Evolutionary conservation across 2,797 vertebrate genomes (phyloP).

Genomic region (Peromyscus melanophrys): DNA sequence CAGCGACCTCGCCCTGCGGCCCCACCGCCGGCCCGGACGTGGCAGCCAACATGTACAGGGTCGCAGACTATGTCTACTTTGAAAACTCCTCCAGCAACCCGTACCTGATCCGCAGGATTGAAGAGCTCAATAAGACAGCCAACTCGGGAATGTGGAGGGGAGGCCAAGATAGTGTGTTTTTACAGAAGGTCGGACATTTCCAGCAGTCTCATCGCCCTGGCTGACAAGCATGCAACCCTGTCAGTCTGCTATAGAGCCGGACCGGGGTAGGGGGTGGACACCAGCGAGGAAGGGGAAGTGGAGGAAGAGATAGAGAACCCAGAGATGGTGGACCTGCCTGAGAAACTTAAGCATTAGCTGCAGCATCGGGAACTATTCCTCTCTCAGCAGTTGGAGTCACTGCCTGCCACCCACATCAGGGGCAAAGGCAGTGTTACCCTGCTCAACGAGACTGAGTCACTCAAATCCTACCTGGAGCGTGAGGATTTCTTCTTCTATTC

Average conservation of each 20-base stretch:
- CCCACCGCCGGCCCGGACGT: too few relatives aligned
- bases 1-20: too few relatives aligned
- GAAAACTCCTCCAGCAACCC: too few relatives aligned
- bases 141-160: conserved; percentile 95
- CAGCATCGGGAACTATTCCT: conserved; percentile 97
- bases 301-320: conserved; percentile 99
- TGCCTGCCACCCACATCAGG: conserved; percentile 99
- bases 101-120: too few relatives aligned
- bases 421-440: conserved; percentile 99
- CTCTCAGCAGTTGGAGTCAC: conserved; percentile 96
- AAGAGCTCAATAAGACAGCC: conserved; percentile 92
- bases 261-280: conserved; percentile 87
- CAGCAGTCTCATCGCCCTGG: conserved; percentile 96
- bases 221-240: conserved; percentile 97
- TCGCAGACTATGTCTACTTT: too few relatives aligned
- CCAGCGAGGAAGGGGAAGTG: conserved; percentile 92
- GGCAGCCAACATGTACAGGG: too few relatives aligned
- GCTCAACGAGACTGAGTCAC: conserved; percentile 98
- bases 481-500: conserved; percentile 99
- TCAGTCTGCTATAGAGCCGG: conserved; percentile 84
- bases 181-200: conserved; percentile 98
- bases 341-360: conserved; percentile 98
- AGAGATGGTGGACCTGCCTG: conserved; percentile 96
- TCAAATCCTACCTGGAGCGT: conserved; percentile 98
- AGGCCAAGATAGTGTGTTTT: conserved; percentile 99